A percentile compares a stretch with the other conserved stretches of the same genome.
Conservation (phyloP, 2,113 vertebrate genomes). For the Empidonax traillii region DNA sequence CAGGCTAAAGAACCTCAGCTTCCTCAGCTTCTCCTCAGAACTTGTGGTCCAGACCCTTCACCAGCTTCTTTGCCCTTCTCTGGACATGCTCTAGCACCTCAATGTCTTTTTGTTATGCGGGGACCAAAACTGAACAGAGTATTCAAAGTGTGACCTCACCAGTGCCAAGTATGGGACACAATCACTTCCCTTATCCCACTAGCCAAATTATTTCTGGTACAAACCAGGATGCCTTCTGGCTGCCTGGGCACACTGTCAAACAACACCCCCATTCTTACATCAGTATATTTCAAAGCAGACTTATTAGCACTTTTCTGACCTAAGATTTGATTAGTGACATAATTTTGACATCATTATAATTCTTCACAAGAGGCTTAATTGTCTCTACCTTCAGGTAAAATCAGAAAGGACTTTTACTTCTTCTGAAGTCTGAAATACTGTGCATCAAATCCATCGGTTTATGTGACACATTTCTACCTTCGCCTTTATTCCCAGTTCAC, state of each 20-base stretch:
- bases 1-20: background rate
- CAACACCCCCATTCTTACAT: background rate
- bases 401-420: background rate
- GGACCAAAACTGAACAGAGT: no score
- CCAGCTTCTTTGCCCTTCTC: background rate
- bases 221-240: background rate
- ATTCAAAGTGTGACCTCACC: background rate
- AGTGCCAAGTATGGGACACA: accelerated
- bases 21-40: background rate
- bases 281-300: background rate
- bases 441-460: background rate
- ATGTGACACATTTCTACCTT: background rate
- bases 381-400: background rate
- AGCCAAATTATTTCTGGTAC: background rate
- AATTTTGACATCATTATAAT: background rate
- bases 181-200: no score
- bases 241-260: no score
- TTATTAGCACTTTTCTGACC: background rate
- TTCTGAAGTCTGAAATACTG: background rate
- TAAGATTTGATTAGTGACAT: background rate
- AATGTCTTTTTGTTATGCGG: no score
- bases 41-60: background rate
- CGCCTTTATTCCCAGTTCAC: background rate
- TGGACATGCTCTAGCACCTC: background rate
- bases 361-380: background rate